Percentiles rank a stretch among this genome's conserved stretches.
phyloP scores from a whole-genome alignment of 2,797 vertebrate genomes.

The Hyperoplus immaculatus region DNA sequence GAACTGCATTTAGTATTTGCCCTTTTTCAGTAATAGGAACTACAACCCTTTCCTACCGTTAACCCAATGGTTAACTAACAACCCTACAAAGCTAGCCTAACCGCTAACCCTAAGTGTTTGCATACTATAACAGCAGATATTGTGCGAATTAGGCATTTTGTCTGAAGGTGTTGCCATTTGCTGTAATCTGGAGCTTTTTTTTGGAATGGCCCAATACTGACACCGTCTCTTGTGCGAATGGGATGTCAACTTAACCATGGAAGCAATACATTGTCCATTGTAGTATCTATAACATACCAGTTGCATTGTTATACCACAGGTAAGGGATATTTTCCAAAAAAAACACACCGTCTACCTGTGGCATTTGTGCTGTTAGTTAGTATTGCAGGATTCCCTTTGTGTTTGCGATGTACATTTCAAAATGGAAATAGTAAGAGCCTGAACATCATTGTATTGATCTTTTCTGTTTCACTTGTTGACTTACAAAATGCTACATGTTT shows the following conservation, averaged over 20 bases:
- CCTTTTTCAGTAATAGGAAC: not conserved
- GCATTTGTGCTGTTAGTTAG: slow-evolving; percentile 9
- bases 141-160: not conserved
- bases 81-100: not conserved
- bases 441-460: slow-evolving; percentile 22
- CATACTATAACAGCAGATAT: not conserved
- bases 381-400: not conserved
- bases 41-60: not conserved
- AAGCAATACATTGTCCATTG: not conserved
- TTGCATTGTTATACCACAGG: not conserved
- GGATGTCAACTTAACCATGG: not conserved
- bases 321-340: not conserved
- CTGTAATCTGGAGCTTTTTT: not conserved
- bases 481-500: not conserved
- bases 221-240: not conserved
- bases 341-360: not conserved
- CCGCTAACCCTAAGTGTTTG: too few relatives aligned
- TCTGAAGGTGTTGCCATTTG: too few relatives aligned
- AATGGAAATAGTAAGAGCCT: not conserved
- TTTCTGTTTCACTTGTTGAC: slow-evolving; percentile 9
- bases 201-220: not conserved
- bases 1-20: not conserved
- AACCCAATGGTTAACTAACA: not conserved
- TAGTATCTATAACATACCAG: not conserved
- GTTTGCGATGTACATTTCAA: not conserved